Percentiles rank a stretch among this genome's conserved stretches.
phyloP scores from a whole-genome alignment of 2,797 vertebrate species.

The Varecia variegata region DNA sequence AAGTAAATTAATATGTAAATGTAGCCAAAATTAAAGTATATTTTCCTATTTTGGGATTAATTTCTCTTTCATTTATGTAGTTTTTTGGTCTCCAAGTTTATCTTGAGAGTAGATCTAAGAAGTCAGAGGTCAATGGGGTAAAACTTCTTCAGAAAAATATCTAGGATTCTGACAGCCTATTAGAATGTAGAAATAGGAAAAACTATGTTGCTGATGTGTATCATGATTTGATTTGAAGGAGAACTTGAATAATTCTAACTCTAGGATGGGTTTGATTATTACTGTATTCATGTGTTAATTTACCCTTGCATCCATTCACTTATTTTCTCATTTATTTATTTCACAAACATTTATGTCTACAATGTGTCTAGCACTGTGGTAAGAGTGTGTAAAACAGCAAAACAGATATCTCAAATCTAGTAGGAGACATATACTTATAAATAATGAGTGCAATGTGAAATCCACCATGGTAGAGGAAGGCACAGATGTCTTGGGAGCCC shows the following conservation, averaged over 20 bases:
- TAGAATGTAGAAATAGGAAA: neutral
- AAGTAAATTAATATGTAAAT: neutral
- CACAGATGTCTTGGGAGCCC: neutral
- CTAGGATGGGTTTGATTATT: neutral
- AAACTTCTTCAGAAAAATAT: neutral
- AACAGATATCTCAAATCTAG: neutral
- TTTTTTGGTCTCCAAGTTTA: neutral
- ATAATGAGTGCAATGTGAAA: neutral
- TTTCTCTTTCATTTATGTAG: neutral
- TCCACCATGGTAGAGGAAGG: neutral
- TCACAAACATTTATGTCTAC: neutral
- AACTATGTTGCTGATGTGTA: neutral
- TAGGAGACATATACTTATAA: neutral
- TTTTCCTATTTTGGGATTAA: slow-evolving; percentile 5
- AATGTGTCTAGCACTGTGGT: neutral
- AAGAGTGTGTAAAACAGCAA: neutral
- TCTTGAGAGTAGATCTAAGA: neutral
- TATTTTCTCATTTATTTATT: neutral
- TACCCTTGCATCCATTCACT: neutral
- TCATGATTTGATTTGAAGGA: neutral
- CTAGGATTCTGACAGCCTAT: neutral
- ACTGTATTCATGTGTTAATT: neutral
- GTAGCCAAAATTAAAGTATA: neutral
- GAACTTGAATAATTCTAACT: neutral
- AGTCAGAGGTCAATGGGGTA: neutral